These are phyloP conservation scores for Caenorhabditis inopinata DNA, from an alignment of 1,140 invertebrate genomes.

Conservation along the genomic window DNA sequence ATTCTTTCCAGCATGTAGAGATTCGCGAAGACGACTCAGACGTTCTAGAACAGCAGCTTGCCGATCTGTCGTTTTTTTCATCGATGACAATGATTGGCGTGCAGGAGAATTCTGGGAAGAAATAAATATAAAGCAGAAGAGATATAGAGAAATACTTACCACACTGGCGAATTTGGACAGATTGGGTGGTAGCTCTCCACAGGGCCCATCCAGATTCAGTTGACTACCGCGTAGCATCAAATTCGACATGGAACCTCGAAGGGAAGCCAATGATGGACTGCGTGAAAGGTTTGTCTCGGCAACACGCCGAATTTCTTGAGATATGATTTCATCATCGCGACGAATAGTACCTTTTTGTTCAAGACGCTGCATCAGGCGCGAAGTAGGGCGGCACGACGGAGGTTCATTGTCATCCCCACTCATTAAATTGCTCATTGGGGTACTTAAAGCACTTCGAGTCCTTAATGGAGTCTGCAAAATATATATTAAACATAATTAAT, in stretches of 20 bases:
- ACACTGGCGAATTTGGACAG: background rate
- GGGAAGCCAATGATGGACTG: background rate
- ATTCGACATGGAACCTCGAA: background rate
- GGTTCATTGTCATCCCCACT: background rate
- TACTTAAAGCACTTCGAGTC: background rate
- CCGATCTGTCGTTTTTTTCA: conserved; percentile 8
- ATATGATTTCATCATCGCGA: background rate
- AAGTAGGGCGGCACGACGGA: background rate
- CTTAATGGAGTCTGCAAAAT: background rate
- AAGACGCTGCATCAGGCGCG: background rate
- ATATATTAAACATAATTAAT: background rate
- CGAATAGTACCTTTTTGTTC: conserved; percentile 8
- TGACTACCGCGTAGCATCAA: background rate
- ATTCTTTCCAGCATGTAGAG: background rate
- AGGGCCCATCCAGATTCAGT: background rate
- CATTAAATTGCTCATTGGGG: conserved; percentile 7
- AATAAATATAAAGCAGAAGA: too few species aligned
- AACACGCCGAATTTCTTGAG: background rate
- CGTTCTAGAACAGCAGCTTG: background rate
- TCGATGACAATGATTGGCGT: background rate
- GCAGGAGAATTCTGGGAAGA: background rate
- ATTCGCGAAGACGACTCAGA: background rate
- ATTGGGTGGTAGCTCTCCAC: background rate
- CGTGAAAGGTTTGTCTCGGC: background rate
- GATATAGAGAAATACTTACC: too few species aligned